phyloP scores from a whole-genome alignment of 1,140 invertebrate genomes.

The Rhagoletis pomonella region DNA sequence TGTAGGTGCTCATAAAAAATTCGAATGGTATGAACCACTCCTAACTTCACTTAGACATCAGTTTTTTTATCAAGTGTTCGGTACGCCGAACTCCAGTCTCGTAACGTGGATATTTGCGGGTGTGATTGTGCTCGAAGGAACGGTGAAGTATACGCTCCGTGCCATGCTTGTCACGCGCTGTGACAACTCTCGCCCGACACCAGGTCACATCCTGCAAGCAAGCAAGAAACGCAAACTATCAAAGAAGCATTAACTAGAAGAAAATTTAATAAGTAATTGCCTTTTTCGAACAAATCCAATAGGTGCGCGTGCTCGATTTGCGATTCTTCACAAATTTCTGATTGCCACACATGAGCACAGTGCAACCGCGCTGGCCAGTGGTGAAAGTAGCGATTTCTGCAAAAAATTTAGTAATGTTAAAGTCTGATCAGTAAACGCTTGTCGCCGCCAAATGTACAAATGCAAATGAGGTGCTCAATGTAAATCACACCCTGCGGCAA shows the following conservation, averaged over 20 bases:
- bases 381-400: slow-evolving; percentile 68
- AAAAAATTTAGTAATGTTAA: slow-evolving; percentile 5
- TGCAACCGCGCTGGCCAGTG: slow-evolving; percentile 69
- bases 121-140: slow-evolving; percentile 69
- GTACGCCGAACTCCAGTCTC: not conserved
- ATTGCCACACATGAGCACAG: slow-evolving; percentile 64
- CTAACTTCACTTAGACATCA: slow-evolving; percentile 5
- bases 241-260: not conserved
- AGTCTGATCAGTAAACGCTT: not conserved
- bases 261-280: slow-evolving; percentile 57
- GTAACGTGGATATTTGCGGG: slow-evolving; percentile 61
- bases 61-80: slow-evolving; percentile 5
- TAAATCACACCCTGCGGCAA: no score
- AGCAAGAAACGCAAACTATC: not conserved
- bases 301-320: slow-evolving; percentile 67
- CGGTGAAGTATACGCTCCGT: slow-evolving; percentile 66
- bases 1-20: not conserved
- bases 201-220: slow-evolving; percentile 67
- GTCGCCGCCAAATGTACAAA: no score
- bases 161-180: slow-evolving; percentile 63
- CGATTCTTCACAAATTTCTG: slow-evolving; percentile 72
- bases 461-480: no score
- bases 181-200: slow-evolving; percentile 69
- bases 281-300: slow-evolving; percentile 71
- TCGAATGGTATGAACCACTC: not conserved